phyloP scores from a whole-genome alignment of 2,797 vertebrate genomes.

The Acanthiza pusilla region DNA sequence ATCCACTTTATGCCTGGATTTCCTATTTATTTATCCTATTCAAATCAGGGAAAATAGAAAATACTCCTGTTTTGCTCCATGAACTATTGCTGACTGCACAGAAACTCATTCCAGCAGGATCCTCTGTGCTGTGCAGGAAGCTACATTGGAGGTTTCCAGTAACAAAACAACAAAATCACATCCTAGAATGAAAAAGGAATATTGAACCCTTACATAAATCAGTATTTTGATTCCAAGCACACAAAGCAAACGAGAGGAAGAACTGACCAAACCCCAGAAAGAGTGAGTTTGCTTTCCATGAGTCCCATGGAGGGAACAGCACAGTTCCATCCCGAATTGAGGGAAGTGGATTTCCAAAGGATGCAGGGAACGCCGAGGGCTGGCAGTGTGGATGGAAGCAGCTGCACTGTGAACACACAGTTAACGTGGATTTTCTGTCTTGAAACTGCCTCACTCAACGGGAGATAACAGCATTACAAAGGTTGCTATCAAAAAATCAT shows the following conservation, averaged over 20 bases:
- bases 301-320: background rate
- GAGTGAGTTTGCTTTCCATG: background rate
- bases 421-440: background rate
- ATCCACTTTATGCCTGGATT: background rate
- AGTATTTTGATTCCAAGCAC: background rate
- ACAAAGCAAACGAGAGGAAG: background rate
- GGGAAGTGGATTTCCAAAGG: background rate
- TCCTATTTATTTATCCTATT: background rate
- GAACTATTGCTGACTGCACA: background rate
- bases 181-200: background rate
- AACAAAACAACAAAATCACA: background rate
- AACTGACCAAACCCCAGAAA: background rate
- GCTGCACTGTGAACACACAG: background rate
- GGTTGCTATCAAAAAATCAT: background rate
- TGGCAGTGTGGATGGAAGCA: background rate
- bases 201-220: background rate
- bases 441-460: background rate
- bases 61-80: background rate
- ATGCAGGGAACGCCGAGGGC: background rate
- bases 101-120: background rate
- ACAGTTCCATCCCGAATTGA: background rate
- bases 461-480: background rate
- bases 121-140: background rate
- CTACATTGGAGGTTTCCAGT: rapidly evolving
- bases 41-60: background rate